These are phyloP conservation scores for Slavum lentiscoides DNA, from an alignment of 2,888 invertebrate species.

Conservation along the genomic window DNA sequence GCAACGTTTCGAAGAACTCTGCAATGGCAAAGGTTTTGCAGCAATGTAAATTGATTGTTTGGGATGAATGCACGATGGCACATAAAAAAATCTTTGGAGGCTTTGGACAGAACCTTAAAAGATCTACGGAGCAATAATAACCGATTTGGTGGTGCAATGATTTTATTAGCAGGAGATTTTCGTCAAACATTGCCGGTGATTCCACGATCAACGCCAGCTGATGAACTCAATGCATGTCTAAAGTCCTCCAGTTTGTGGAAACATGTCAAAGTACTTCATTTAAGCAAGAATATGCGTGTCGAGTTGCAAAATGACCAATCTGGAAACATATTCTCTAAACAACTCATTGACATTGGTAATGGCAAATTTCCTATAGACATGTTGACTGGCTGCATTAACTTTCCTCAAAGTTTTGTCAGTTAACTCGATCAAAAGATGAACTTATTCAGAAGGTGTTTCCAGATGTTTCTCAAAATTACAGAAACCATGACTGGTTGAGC, in stretches of 20 bases:
- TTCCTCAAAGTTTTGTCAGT: conserved; percentile 54
- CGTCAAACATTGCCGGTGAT: conserved; percentile 57
- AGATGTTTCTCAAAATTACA: no score
- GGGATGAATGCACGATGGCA: conserved; percentile 59
- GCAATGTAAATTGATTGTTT: conserved; percentile 57
- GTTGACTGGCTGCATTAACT: conserved; percentile 57
- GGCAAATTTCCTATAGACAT: conserved; percentile 56
- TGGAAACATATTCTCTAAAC: not conserved
- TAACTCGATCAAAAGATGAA: no score
- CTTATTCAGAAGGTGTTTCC: no score
- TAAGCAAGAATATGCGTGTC: conserved; percentile 27
- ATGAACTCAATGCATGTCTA: conserved; percentile 53
- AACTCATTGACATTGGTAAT: conserved; percentile 11
- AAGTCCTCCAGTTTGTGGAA: conserved; percentile 54
- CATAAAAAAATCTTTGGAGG: conserved; percentile 57
- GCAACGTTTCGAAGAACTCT: no score
- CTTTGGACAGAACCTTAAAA: no score
- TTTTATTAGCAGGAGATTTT: conserved; percentile 57
- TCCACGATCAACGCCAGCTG: conserved; percentile 54
- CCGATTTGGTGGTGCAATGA: not conserved
- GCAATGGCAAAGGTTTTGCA: conserved; percentile 53
- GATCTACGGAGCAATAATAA: no score
- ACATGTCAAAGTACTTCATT: conserved; percentile 50
- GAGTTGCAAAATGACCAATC: conserved; percentile 26
- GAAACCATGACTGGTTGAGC: no score